These are phyloP conservation scores for Drosophila littoralis DNA, from an alignment of 1,140 invertebrate species.

Conservation along the genomic window DNA sequence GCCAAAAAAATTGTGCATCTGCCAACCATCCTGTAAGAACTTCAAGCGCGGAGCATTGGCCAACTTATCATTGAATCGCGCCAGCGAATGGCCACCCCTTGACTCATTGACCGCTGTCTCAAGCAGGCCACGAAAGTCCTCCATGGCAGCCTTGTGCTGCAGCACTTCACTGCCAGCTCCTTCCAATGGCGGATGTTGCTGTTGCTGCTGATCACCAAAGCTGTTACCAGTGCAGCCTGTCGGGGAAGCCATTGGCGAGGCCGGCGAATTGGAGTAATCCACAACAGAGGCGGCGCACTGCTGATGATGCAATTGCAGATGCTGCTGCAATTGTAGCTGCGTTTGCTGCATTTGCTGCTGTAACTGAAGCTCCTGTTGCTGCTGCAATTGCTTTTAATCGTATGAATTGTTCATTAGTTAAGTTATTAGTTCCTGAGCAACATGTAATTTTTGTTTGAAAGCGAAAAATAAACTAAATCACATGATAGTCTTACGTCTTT, in stretches of 20 bases:
- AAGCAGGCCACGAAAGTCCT: constrained; percentile 67
- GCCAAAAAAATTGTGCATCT: constrained; percentile 77
- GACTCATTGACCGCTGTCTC: constrained; percentile 66
- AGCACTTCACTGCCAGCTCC: constrained; percentile 30
- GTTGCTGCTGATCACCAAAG: constrained; percentile 74
- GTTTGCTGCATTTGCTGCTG: constrained; percentile 57
- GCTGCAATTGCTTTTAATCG: constrained; percentile 70
- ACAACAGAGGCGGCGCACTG: constrained; percentile 45
- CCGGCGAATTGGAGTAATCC: constrained; percentile 74
- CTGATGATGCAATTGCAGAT: constrained; percentile 62
- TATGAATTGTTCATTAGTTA: neutral
- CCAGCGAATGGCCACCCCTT: constrained; percentile 41
- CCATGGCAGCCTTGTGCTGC: constrained; percentile 63
- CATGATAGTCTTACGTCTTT: too few relatives aligned
- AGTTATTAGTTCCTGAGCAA: neutral
- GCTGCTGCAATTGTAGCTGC: constrained; percentile 65
- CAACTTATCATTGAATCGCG: constrained; percentile 48
- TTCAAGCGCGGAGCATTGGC: constrained; percentile 59
- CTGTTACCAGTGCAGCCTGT: constrained; percentile 84
- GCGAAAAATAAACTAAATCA: constrained; percentile 2
- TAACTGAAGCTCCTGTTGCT: constrained; percentile 55
- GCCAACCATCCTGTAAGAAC: constrained; percentile 76
- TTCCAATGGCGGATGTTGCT: constrained; percentile 54
- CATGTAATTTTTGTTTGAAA: neutral
- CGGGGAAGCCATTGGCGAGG: constrained; percentile 83